Base-by-base conservation (phyloP, 2,888 invertebrate species). In the Carpatolechia fugitivella region DNA sequence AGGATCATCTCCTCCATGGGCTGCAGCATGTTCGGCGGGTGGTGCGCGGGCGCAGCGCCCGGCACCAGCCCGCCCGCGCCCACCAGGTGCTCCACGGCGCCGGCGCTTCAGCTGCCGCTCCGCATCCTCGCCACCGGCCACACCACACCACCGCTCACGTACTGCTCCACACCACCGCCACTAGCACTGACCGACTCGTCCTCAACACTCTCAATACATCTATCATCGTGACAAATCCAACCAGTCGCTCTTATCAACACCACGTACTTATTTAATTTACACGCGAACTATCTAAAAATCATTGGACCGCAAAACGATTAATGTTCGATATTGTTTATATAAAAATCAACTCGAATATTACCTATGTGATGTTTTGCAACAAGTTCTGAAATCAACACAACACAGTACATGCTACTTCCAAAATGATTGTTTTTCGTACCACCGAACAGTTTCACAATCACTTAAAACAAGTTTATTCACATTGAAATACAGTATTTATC, bases 21-120 rank as follows among this genome's bases (percentile, higher is more conserved):
- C 76, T 91, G 92, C 76, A 92, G 91, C 89, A 92, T 90, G 86
- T 91, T 93, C 73, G 92, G 93, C 80, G 92, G 93, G 66, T 91
- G 90, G 68, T 91, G 91, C 70, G 90, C 88, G 69, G 91, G 91
- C 74, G 92, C 90, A 77, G 89, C 89, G 80, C 90, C 89, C 87
- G 93, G 93, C 90, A 92, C 91, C 90, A 92, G 86, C 85, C 92
- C 91, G 84, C 93, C 88, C 84, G 93, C 93, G 91, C 94, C 93
- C 91, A 94, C 94, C 91, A 94, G 92, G 90, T 94, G 94, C 93
- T 94, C 94, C 93, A 94, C 94, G 88, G 91, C 91, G 92, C 65
- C 69, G 70, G 66, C 62, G 70, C 70, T 76, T 85, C 74, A 87
- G 78, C 80, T 81, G 63, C 72, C 72, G 63, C 76, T 77, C 70